These are phyloP conservation scores for Kradibia gibbosae DNA, from an alignment of 1,140 invertebrate species.

Conservation along the genomic window DNA sequence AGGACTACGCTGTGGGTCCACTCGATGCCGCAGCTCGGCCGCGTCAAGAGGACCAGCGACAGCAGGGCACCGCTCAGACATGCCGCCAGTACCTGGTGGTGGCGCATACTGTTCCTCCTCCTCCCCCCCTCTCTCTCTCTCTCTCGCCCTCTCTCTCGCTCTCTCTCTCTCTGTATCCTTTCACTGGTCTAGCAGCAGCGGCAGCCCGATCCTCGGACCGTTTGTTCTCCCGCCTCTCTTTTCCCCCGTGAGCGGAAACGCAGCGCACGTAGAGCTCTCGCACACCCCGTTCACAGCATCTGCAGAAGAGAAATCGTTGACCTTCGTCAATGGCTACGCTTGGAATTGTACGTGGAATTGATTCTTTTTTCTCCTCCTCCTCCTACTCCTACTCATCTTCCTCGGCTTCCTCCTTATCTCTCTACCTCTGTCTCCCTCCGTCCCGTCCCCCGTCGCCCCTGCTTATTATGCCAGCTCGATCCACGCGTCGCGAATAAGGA, in stretches of 20 bases:
- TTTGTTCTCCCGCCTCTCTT: background rate
- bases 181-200: background rate
- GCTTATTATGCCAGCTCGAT: no score
- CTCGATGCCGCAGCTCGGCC: conserved; percentile 60
- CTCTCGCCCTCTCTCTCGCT: background rate
- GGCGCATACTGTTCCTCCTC: no score
- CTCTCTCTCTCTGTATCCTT: background rate
- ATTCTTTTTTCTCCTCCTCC: background rate
- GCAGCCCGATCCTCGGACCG: background rate
- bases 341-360: background rate
- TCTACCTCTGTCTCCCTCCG: no score
- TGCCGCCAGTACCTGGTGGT: conserved; percentile 83
- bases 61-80: conserved; percentile 66
- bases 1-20: conserved; percentile 71
- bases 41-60: conserved; percentile 55
- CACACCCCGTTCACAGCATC: conserved; percentile 61
- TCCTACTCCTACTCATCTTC: background rate
- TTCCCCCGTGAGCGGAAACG: background rate
- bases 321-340: background rate
- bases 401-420: no score
- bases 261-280: background rate
- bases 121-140: background rate
- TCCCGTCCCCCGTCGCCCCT: no score
- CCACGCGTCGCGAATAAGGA: no score
- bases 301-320: conserved; percentile 53